phyloP scores from a whole-genome alignment of 2,888 invertebrate genomes.

The Drymonia ruficornis region DNA sequence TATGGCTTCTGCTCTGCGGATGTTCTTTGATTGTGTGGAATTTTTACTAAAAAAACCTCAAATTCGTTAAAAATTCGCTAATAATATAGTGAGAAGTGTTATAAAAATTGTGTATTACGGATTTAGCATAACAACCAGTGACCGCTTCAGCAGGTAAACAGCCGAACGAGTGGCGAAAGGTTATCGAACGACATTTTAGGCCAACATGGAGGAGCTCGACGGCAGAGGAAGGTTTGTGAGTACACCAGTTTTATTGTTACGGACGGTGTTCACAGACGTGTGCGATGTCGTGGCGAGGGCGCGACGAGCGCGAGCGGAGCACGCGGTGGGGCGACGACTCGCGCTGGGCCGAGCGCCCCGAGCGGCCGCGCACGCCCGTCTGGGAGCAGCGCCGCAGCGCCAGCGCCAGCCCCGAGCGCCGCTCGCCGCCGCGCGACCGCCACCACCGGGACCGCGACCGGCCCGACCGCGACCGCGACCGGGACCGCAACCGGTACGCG shows the following conservation, averaged over 20 bases:
- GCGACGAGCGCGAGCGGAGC: conserved; percentile 68
- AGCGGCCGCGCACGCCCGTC: conserved; percentile 61
- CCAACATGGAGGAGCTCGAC: conserved; percentile 41
- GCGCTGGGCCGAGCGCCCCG: conserved; percentile 37
- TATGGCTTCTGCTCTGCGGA: neutral
- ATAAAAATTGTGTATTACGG: conserved; percentile 4
- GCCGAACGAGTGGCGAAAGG: conserved; percentile 51
- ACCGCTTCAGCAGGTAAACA: conserved; percentile 65
- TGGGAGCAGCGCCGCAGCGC: conserved; percentile 67
- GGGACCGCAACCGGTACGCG: conserved; percentile 38
- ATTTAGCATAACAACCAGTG: conserved; percentile 24
- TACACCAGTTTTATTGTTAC: conserved; percentile 63
- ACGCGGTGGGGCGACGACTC: conserved; percentile 63
- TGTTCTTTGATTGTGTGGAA: neutral
- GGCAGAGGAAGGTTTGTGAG: conserved; percentile 55
- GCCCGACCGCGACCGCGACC: conserved; percentile 46
- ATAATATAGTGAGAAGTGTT: neutral
- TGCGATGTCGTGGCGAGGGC: conserved; percentile 76
- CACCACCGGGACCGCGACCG: conserved; percentile 46
- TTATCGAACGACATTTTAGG: conserved; percentile 58
- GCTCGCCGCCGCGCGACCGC: conserved; percentile 39
- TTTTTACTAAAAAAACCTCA: neutral
- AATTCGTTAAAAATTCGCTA: neutral
- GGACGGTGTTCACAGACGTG: conserved; percentile 74
- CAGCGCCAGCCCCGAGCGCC: conserved; percentile 57